phyloP scores from a whole-genome alignment of 1,140 invertebrate species.

The Campoletis sonorensis region DNA sequence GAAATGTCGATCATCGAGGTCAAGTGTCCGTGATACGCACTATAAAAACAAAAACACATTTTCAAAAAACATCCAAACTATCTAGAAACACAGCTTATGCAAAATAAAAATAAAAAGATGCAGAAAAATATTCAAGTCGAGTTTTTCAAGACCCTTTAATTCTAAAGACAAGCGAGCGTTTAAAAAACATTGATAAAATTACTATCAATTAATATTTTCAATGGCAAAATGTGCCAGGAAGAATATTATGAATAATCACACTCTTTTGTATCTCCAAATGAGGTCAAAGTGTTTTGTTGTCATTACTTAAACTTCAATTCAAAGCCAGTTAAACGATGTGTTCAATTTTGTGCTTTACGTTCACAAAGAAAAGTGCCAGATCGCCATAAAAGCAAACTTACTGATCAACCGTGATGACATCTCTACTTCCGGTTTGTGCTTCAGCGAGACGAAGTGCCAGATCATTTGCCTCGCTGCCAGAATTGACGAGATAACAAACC shows the following conservation, averaged over 20 bases:
- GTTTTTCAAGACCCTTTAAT: slow-evolving; percentile 21
- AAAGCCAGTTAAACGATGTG: neutral
- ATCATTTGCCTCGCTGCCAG: slow-evolving; percentile 99
- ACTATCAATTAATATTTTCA: too few species aligned
- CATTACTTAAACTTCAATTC: too few species aligned
- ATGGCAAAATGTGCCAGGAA: too few species aligned
- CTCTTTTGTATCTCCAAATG: too few species aligned
- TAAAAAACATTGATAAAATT: too few species aligned
- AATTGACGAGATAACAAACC: slow-evolving; percentile 98
- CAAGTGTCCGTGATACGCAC: slow-evolving; percentile 99
- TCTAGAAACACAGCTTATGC: neutral
- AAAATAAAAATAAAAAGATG: neutral
- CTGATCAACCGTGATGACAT: slow-evolving; percentile 97
- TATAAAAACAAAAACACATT: slow-evolving; percentile 77
- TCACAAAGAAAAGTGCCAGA: neutral
- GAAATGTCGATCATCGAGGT: slow-evolving; percentile 97
- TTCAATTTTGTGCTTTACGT: too few species aligned
- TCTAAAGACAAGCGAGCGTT: slow-evolving; percentile 35
- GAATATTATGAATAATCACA: too few species aligned
- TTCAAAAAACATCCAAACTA: neutral
- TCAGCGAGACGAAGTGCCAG: slow-evolving; percentile 93
- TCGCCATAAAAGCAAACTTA: slow-evolving; percentile 80
- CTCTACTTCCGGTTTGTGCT: slow-evolving; percentile 91
- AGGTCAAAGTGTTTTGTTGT: too few species aligned
- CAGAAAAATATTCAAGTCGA: neutral